Conservation (phyloP, 2,797 vertebrate species). For the Periparus ater region DNA sequence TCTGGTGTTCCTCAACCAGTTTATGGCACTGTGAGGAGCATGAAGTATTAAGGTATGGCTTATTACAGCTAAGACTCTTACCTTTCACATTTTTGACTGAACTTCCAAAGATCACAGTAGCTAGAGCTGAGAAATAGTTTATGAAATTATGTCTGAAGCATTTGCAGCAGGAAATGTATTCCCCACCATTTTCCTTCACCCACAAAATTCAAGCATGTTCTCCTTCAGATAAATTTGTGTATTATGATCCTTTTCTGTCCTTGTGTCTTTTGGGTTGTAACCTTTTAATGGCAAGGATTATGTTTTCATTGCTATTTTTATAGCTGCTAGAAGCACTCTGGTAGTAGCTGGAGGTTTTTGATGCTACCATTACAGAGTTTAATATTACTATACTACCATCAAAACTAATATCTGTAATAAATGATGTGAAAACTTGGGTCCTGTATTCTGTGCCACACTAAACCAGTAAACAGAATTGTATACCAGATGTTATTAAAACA, state of each 20-base stretch:
- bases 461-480: not conserved
- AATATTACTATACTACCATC: not conserved
- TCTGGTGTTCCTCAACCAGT: not conserved
- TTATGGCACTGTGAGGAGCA: not conserved
- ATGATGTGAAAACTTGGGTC: not conserved
- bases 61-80: not conserved
- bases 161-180: not conserved
- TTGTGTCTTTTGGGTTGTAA: not conserved
- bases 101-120: not conserved
- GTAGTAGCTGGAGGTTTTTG: not conserved
- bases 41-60: not conserved
- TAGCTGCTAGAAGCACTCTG: not conserved
- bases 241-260: not conserved
- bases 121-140: not conserved
- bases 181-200: not conserved
- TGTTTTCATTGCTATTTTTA: not conserved
- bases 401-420: conserved; percentile 27
- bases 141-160: not conserved
- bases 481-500: not conserved
- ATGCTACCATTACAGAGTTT: not conserved
- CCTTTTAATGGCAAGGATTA: not conserved
- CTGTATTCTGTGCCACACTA: not conserved
- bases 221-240: not conserved
- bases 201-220: not conserved
- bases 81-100: not conserved